phyloP scores from a whole-genome alignment of 2,113 vertebrate species.

The Epinephelus cyanopodus region DNA sequence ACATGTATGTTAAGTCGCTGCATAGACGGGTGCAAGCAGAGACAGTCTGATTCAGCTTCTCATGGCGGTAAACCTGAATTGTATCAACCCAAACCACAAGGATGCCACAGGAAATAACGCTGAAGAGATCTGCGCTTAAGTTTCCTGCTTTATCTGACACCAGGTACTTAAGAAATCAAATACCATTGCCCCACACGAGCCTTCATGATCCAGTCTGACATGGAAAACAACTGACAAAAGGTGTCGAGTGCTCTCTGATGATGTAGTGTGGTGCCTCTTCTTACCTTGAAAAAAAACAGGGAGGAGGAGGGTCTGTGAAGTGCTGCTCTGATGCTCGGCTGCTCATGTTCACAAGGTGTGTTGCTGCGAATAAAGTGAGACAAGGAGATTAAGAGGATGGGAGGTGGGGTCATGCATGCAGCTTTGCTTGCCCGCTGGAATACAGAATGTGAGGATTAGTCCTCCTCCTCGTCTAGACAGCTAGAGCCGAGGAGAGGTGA shows the following conservation, averaged over 20 bases:
- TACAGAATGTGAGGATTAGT: slow-evolving; percentile 53
- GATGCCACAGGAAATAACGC: slow-evolving; percentile 7
- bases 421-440: slow-evolving; percentile 28
- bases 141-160: slow-evolving; percentile 16
- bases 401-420: slow-evolving; percentile 33
- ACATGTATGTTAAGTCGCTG: neutral
- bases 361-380: slow-evolving; percentile 63
- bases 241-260: slow-evolving; percentile 34
- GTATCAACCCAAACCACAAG: no score
- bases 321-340: slow-evolving; percentile 43
- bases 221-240: slow-evolving; percentile 30
- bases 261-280: slow-evolving; percentile 14
- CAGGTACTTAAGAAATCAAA: slow-evolving; percentile 34
- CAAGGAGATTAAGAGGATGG: slow-evolving; percentile 54
- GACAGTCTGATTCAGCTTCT: neutral
- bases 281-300: slow-evolving; percentile 50
- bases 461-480: slow-evolving; percentile 33
- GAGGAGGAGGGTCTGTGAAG: slow-evolving; percentile 17
- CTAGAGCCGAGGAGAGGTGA: slow-evolving; percentile 7
- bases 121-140: neutral
- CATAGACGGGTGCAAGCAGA: neutral
- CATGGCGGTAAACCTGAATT: neutral
- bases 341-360: slow-evolving; percentile 54
- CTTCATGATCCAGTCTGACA: slow-evolving; percentile 21
- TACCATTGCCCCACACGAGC: neutral